Base-by-base conservation (phyloP, 2,797 vertebrate genomes). In the Pseudomugil gertrudae region DNA sequence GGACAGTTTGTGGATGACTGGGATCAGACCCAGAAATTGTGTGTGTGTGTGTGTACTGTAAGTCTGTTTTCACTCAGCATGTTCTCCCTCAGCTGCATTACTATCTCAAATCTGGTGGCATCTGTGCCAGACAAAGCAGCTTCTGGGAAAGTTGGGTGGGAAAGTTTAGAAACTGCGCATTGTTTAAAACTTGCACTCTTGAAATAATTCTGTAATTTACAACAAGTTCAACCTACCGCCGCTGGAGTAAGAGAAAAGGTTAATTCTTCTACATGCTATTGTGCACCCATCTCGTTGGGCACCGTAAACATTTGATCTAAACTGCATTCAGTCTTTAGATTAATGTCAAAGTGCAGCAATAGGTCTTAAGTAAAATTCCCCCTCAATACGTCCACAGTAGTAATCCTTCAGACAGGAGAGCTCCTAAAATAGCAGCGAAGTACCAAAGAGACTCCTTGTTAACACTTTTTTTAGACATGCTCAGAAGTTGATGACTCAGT, bases 401-500 rank as follows among this genome's bases (percentile, higher is more conserved):
- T 86, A 83, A 89, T 85, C 74, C 87, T 80, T 78, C 66, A 84
- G 80, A 87, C 71, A 83, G 80, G 65, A 87, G 87, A 78, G 85
- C 72, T 83, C 78, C 87, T 86, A 88, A 87, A 86, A 87, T 85
- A 89, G 84, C 75, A 82, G 83, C 57, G 2, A 81, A 80, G 75
- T 85, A 76, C 86, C 81, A 75, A 66, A 84, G 87, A 86, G 80
- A 79, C 87, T 87, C 76, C 89, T 84, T 83, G 85, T 89, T 82
- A 86, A n/a, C 80, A 83, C 74, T 83, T 74, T 74, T 76, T 75
- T 86, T 75, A 87, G 78, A 85, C 85, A 83, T 75, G 77, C 84
- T 86, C 79, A 77, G 70, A 84, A 52, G 61, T 79, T 78, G 81
- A 91, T 86, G 90, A 89, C 85, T 90, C 89, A 91, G 90, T 90